Base-by-base conservation (phyloP, 2,888 invertebrate species). In the Sisyra terminalis region DNA sequence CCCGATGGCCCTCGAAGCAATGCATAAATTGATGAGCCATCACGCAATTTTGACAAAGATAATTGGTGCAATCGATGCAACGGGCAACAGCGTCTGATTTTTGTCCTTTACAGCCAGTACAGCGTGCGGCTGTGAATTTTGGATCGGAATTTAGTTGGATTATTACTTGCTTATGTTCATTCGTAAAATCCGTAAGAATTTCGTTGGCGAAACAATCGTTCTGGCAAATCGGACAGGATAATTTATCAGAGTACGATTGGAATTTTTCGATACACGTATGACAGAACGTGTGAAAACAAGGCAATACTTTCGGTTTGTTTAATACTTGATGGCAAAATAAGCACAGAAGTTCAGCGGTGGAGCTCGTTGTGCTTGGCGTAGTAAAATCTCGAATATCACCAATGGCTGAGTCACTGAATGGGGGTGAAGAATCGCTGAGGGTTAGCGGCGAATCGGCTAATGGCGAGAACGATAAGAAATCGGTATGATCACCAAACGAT, bases 11-110 rank as follows among this genome's bases (percentile, higher is more conserved):
- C 62, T 93, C 92, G 64, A 97, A 97, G 63, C 94, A 96, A 64
- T 94, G 93, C 94, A 97, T 96, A 63, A 88, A 93, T 67, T 94
- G 90, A 66, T 97, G 97, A 48, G 96, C 96, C 80, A 93, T 93
- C 56, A 92, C 90, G 75, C 97, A 97, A 63, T 93, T 92, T 46
- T 87, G 81, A 67, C 97, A 97, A 52, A 98, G 76, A 61, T 86
- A 89, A 61, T 92, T 92, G 57, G 87, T 86, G 66, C 97, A 98
- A 64, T 96, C 94, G 57, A 89, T 84, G 65, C 94, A 96, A 60
- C 89, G 85, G 47, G 93, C 93, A 45, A 93, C 88, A 39, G 94
- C 94, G 75, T 84, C 85, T 14, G 87, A 80, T 62, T 92, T 88
- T 60, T 86, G 87, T 51, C 87, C 87, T 66, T 94, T 96, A 71